phyloP scores from a whole-genome alignment of 2,113 vertebrate species.

The Calidris pugnax region DNA sequence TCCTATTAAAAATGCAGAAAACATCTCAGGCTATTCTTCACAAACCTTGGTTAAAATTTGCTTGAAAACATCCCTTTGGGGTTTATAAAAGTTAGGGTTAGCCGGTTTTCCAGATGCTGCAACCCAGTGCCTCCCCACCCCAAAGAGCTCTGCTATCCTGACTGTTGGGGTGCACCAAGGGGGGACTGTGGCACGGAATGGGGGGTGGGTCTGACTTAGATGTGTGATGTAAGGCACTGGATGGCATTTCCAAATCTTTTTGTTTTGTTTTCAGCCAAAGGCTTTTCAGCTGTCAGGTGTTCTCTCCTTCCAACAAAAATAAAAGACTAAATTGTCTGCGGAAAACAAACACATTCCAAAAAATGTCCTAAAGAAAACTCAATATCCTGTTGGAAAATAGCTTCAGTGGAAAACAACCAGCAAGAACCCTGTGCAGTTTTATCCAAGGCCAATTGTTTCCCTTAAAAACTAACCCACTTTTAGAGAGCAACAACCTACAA shows the following conservation, averaged over 20 bases:
- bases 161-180: not conserved
- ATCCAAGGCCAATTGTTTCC: not conserved
- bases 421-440: not conserved
- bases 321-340: constrained; percentile 36
- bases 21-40: not conserved
- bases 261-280: not conserved
- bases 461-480: not conserved
- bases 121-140: not conserved
- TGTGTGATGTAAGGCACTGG: rapidly evolving
- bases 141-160: not conserved
- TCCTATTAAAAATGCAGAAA: not conserved
- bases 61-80: not conserved
- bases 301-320: constrained; percentile 44
- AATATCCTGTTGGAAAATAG: constrained; percentile 50
- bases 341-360: constrained; percentile 21
- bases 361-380: constrained; percentile 21
- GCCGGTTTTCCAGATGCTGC: not conserved
- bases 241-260: constrained; percentile 1
- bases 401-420: constrained; percentile 25
- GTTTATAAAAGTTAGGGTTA: not conserved
- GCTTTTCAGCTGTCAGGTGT: constrained; percentile 55
- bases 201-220: rapidly evolving
- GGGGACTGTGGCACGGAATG: rapidly evolving
- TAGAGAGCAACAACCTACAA: not conserved
- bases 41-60: not conserved